phyloP scores from a whole-genome alignment of 2,888 invertebrate genomes.

The Crossocerus cetratus region DNA sequence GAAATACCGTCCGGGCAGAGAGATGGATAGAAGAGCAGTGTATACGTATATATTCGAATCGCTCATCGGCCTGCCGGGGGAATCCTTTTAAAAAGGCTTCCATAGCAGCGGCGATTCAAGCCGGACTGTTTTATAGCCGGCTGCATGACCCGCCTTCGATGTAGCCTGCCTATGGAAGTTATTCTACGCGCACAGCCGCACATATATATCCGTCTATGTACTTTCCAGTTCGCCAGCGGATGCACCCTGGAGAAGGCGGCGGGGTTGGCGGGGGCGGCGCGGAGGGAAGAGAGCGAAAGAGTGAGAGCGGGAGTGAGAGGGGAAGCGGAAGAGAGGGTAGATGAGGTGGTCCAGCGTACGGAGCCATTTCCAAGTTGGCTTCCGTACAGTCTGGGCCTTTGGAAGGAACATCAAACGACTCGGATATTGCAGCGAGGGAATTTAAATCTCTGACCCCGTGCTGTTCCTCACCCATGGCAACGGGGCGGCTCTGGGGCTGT shows the following conservation, averaged over 20 bases:
- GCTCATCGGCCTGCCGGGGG: conserved; percentile 8
- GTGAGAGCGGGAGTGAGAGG: conserved; percentile 20
- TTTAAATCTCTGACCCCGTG: conserved; percentile 61
- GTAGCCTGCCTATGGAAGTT: conserved; percentile 30
- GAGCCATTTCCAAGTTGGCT: conserved; percentile 62
- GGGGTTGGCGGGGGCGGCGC: conserved; percentile 12
- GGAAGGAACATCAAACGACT: conserved; percentile 62
- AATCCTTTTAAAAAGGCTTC: conserved; percentile 35
- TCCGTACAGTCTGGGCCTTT: conserved; percentile 55
- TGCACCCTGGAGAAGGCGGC: conserved; percentile 2
- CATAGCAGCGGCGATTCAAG: conserved; percentile 11
- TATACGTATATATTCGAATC: conserved; percentile 3
- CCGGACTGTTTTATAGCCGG: conserved; percentile 16
- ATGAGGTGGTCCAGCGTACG: conserved; percentile 44
- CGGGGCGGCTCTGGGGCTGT: not conserved
- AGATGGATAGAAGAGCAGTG: too few species aligned
- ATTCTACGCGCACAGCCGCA: conserved; percentile 24
- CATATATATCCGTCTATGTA: conserved; percentile 14
- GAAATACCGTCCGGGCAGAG: too few species aligned
- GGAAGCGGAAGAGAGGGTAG: conserved; percentile 18
- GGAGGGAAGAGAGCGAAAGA: conserved; percentile 1
- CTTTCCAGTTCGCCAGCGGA: conserved; percentile 35
- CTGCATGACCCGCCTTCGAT: not conserved
- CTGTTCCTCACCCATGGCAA: conserved; percentile 12
- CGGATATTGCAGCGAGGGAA: conserved; percentile 64